A percentile compares a stretch with the other conserved stretches of the same genome.
Conservation (phyloP, 30 jellyfish, hydroid and myxozoan genomes). For the Chrysaora quinquecirrha region DNA sequence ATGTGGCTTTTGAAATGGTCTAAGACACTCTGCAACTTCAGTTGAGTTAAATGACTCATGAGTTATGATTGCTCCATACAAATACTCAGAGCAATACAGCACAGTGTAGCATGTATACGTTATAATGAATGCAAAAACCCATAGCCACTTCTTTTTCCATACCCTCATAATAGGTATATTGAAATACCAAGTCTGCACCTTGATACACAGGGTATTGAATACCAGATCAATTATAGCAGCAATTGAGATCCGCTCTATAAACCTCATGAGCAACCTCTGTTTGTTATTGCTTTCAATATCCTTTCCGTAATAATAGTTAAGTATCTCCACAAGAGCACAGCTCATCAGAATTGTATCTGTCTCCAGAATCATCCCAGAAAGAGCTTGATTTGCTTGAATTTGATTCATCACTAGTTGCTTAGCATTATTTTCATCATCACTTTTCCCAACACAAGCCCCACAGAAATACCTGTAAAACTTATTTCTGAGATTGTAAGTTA, state of each 20-base stretch:
- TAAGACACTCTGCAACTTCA: background rate
- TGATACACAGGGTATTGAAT: conserved; percentile 23
- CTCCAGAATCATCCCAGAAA: conserved; percentile 67
- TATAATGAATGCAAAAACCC: conserved; percentile 17
- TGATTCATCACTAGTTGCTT: conserved; percentile 39
- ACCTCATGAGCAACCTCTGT: background rate
- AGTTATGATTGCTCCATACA: conserved; percentile 46
- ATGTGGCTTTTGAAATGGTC: conserved; percentile 2
- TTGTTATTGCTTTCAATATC: background rate
- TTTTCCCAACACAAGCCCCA: conserved; percentile 52
- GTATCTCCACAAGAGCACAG: conserved; percentile 51
- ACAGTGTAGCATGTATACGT: conserved; percentile 54
- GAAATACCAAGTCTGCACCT: conserved; percentile 59
- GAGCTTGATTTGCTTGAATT: conserved; percentile 52
- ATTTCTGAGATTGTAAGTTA: conserved; percentile 25
- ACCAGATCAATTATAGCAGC: conserved; percentile 44
- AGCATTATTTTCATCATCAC: background rate
- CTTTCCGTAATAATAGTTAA: conserved; percentile 23
- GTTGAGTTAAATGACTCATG: conserved; percentile 11
- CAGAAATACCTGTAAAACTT: conserved; percentile 47
- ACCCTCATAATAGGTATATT: conserved; percentile 62
- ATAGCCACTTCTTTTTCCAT: conserved; percentile 66
- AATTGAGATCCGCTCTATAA: conserved; percentile 14
- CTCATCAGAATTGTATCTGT: conserved; percentile 57
- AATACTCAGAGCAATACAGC: conserved; percentile 53